Evolutionary conservation across 2,113 vertebrate species (phyloP), one percentile per base, ranked within the genome.

Genomic region (Anhinga anhinga): DNA sequence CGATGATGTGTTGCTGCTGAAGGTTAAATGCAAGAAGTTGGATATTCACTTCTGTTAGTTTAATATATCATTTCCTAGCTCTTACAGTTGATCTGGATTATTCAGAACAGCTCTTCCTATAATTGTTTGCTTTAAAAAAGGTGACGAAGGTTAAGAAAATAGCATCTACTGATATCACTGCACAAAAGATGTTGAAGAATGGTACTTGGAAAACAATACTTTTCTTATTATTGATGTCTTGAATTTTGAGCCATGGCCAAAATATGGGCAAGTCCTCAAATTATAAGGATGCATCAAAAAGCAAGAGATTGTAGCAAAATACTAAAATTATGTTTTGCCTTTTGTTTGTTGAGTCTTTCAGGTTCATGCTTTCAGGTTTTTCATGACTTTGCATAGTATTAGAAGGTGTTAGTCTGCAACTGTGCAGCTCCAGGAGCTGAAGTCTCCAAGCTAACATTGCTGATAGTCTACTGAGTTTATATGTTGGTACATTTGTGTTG

Each of bases 391-490:
- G 15, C 8, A 0, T 32, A 9, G 9, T 52, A 20, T 81, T 84
- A 81, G 44, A 59, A 91, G 30, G 69, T 59, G 13, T 52, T 88
- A 62, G n/a, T 62, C 84, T 70, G 34, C 38, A 71, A 11, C 10
- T 63, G 42, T 2, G 1, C 8, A 76, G 52, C 34, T 93, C 7
- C 26, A 47, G 25, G 38, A 82, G 10, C 19, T 32, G 50, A 25
- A 73, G 22, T 55, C 38, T 42, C 16, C 47, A 45, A 72, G 38
- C 12, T 79, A 69, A 23, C 0, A 0, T 23, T 86, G 11, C 26
- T 82, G 16, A 18, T 10, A 22, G 29, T 36, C 36, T 52, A 4
- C 29, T n/a, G 36, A 82, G 38, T 72, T 67, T 82, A 16, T 74
- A 20, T 40, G 2, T 89, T 49, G 40, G 32, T 76, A 65, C 11